Evolutionary conservation across 1,140 invertebrate genomes (phyloP).

Genomic region (Cydia amplana): DNA sequence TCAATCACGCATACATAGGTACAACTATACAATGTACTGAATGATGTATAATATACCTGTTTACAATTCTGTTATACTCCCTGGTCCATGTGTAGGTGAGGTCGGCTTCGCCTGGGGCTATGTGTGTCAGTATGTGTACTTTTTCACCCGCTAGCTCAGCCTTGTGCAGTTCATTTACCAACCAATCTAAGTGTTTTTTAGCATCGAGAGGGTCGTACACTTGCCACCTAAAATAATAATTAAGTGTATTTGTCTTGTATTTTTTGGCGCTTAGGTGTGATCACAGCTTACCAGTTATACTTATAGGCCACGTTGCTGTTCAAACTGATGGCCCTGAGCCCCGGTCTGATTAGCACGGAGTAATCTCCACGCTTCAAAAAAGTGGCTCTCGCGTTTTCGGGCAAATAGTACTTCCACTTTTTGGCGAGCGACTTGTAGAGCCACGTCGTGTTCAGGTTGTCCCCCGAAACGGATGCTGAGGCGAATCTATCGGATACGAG

Average conservation of each 20-base stretch:
- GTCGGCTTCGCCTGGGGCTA: conserved; percentile 86
- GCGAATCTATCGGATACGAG: conserved; percentile 78
- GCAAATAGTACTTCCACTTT: conserved; percentile 85
- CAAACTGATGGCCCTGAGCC: conserved; percentile 86
- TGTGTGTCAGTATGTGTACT: conserved; percentile 92
- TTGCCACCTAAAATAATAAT: conserved; percentile 79
- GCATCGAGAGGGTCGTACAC: conserved; percentile 82
- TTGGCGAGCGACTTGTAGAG: conserved; percentile 83
- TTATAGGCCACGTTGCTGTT: conserved; percentile 88
- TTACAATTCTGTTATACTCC: conserved; percentile 82
- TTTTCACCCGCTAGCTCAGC: conserved; percentile 86
- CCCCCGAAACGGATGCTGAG: conserved; percentile 73
- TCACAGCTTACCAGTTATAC: conserved; percentile 82
- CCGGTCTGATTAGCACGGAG: conserved; percentile 81
- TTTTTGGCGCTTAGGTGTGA: not conserved
- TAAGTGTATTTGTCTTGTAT: not conserved
- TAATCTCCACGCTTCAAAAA: conserved; percentile 86
- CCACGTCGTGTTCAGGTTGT: conserved; percentile 83
- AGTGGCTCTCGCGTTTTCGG: conserved; percentile 81
- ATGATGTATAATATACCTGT: conserved; percentile 62
- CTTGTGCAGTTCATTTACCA: conserved; percentile 83
- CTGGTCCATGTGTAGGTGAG: conserved; percentile 85
- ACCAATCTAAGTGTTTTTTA: conserved; percentile 87
- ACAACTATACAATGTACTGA: too few species aligned
- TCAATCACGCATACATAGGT: too few species aligned